These are phyloP conservation scores for Antechinus flavipes DNA, from an alignment of 2,113 vertebrate genomes.

Conservation along the genomic window DNA sequence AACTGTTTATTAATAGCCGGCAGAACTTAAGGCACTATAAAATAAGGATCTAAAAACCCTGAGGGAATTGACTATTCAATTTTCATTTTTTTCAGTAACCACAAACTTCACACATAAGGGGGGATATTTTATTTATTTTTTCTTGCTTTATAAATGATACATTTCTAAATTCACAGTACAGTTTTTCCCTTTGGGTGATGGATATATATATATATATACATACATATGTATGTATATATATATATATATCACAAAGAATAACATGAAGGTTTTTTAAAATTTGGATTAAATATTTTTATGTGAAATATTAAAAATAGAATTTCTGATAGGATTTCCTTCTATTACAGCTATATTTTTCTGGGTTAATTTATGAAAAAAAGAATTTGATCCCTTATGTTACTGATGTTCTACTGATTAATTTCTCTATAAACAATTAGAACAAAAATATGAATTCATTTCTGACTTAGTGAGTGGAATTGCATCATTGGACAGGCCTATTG, in stretches of 20 bases:
- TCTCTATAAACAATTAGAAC: slow-evolving; percentile 10
- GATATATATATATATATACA: background rate
- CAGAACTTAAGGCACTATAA: background rate
- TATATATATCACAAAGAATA: slow-evolving; percentile 1
- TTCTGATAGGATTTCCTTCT: slow-evolving; percentile 5
- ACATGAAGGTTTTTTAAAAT: slow-evolving; percentile 26
- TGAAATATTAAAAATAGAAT: slow-evolving; percentile 42
- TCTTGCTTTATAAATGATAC: slow-evolving; percentile 20
- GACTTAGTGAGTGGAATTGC: background rate
- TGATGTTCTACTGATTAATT: background rate
- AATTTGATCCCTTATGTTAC: background rate
- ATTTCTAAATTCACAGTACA: slow-evolving; percentile 5
- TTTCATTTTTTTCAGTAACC: slow-evolving; percentile 31
- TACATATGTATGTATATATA: too few relatives aligned
- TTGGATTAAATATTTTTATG: slow-evolving; percentile 27
- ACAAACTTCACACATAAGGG: slow-evolving; percentile 18
- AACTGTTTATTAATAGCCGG: background rate
- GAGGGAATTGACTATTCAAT: slow-evolving; percentile 6
- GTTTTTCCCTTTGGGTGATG: background rate
- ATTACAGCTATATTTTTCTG: background rate
- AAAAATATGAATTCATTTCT: slow-evolving; percentile 35
- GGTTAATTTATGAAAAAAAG: background rate
- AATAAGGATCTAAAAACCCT: background rate
- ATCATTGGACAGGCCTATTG: background rate
- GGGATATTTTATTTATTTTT: slow-evolving; percentile 33